Conservation (phyloP, 2,113 vertebrate genomes). For the Bubo bubo region DNA sequence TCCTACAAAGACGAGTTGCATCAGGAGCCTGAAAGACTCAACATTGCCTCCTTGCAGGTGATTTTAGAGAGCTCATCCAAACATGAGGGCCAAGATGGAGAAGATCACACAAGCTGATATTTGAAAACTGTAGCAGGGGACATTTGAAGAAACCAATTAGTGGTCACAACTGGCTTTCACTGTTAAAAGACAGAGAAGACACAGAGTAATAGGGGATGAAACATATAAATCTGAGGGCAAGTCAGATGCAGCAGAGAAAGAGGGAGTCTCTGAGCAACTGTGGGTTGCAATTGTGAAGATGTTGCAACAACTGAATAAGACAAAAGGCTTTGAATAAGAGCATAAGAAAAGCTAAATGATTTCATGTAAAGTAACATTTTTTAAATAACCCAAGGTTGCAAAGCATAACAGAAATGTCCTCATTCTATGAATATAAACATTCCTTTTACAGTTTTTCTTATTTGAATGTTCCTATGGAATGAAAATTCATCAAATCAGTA, state of each 20-base stretch:
- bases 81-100: background rate
- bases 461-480: background rate
- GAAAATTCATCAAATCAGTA: background rate
- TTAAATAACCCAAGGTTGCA: background rate
- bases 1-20: background rate
- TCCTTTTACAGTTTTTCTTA: background rate
- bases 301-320: background rate
- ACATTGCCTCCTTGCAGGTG: background rate
- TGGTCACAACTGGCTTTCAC: background rate
- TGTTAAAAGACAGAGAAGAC: background rate
- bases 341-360: background rate
- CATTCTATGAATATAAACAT: background rate
- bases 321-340: background rate
- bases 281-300: background rate
- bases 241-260: background rate
- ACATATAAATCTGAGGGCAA: background rate
- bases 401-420: background rate
- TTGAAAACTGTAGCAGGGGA: background rate
- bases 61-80: background rate
- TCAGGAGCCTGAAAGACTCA: background rate
- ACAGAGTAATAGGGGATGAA: background rate
- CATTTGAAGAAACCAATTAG: background rate
- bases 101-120: background rate
- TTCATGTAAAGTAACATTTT: background rate
- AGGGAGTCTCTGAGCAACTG: background rate